A percentile compares a stretch with the other conserved stretches of the same genome.
Conservation (phyloP, 2,888 invertebrate genomes). For the Zaprionus lineosus region DNA sequence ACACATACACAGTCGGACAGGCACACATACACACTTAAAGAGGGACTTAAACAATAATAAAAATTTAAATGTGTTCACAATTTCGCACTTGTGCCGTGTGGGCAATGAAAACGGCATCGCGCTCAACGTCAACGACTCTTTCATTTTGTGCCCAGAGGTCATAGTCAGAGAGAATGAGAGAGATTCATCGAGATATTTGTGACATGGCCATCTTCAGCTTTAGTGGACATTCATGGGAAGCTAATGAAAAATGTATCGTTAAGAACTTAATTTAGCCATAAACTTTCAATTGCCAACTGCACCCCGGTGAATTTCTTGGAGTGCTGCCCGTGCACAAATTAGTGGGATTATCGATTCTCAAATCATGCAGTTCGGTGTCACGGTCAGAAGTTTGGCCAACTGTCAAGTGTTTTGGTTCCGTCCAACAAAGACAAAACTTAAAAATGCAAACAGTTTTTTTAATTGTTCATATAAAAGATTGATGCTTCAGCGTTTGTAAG, state of each 20-base stretch:
- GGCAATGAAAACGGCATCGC: conserved; percentile 45
- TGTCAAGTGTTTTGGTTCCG: conserved; percentile 57
- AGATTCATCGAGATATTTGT: background rate
- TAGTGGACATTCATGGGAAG: conserved; percentile 23
- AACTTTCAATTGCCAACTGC: conserved; percentile 9
- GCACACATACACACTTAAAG: conserved; percentile 8
- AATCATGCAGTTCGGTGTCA: conserved; percentile 25
- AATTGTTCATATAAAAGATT: too few species aligned
- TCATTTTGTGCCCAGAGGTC: conserved; percentile 41
- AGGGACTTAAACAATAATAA: conserved; percentile 57
- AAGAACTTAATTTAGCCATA: conserved; percentile 16
- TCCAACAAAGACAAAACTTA: conserved; percentile 2
- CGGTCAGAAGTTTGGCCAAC: conserved; percentile 48
- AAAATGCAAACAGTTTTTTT: background rate
- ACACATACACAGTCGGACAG: background rate
- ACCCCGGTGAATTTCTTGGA: conserved; percentile 20
- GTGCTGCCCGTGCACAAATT: conserved; percentile 47
- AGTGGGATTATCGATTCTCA: background rate
- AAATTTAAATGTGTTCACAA: conserved; percentile 68
- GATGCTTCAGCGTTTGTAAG: too few species aligned
- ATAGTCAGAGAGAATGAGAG: background rate
- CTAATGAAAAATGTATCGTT: conserved; percentile 21
- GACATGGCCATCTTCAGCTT: background rate
- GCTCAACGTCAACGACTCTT: conserved; percentile 41
- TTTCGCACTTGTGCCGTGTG: conserved; percentile 65